Conservation (phyloP, 23 tunicate genomes). For the Halocynthia roretzi region DNA sequence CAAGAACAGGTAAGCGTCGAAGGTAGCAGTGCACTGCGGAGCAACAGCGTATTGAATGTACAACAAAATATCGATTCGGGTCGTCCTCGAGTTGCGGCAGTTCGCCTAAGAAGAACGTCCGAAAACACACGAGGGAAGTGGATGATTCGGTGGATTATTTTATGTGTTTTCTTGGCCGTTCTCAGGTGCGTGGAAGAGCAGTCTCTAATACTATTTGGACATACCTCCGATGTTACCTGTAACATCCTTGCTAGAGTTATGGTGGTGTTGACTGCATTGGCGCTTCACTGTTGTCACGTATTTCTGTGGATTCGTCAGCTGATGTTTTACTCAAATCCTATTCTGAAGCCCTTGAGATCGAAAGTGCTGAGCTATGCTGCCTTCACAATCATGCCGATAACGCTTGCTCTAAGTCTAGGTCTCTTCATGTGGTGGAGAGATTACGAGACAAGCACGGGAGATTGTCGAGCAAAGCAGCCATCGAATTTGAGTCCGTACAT, state of each 20-base stretch:
- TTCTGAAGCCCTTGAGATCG: slow-evolving; percentile 30
- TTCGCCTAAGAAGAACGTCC: background rate
- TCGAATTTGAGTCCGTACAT: slow-evolving; percentile 11
- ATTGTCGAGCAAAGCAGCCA: slow-evolving; percentile 14
- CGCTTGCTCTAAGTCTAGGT: slow-evolving; percentile 26
- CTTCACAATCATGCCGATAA: slow-evolving; percentile 36
- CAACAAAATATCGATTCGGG: background rate
- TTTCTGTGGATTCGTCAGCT: slow-evolving; percentile 68
- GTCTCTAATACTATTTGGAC: slow-evolving; percentile 24
- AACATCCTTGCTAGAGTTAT: slow-evolving; percentile 34
- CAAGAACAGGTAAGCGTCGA: slow-evolving; percentile 23
- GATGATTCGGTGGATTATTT: slow-evolving; percentile 26
- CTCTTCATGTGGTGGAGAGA: slow-evolving; percentile 71
- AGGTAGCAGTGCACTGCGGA: background rate
- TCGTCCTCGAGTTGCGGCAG: background rate
- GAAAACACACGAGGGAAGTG: slow-evolving; percentile 21
- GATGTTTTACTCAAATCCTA: slow-evolving; percentile 54
- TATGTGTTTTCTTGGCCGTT: slow-evolving; percentile 14
- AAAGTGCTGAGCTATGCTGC: slow-evolving; percentile 48
- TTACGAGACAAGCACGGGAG: slow-evolving; percentile 15
- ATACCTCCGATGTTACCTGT: slow-evolving; percentile 35
- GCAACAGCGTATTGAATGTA: slow-evolving; percentile 3
- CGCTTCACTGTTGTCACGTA: slow-evolving; percentile 55
- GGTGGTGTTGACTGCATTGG: slow-evolving; percentile 38
- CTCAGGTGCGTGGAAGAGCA: slow-evolving; percentile 27